A percentile compares a stretch with the other conserved stretches of the same genome.
phyloP scores from a whole-genome alignment of 2,797 vertebrate species.

The Tragopan temminckii region DNA sequence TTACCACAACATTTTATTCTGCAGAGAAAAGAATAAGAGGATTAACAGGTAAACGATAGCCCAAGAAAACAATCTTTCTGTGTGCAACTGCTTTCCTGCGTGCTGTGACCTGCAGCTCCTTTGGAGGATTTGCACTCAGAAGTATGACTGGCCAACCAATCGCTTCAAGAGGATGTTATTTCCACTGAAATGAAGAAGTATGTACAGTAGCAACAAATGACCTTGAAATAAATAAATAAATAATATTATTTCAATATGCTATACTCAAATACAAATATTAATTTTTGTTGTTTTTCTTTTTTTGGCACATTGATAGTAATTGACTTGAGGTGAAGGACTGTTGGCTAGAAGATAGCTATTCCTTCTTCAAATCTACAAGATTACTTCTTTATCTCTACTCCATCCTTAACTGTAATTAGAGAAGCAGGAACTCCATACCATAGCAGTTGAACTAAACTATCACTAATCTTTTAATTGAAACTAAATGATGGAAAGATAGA shows the following conservation, averaged over 20 bases:
- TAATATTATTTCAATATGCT: not conserved
- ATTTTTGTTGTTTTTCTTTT: not conserved
- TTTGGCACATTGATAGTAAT: not conserved
- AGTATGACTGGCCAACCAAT: not conserved
- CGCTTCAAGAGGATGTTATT: not conserved
- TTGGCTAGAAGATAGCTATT: not conserved
- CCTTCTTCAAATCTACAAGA: not conserved
- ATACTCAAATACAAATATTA: not conserved
- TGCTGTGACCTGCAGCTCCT: not conserved
- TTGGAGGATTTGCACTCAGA: constrained; percentile 4
- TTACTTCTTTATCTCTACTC: constrained; percentile 21
- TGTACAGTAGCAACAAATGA: not conserved
- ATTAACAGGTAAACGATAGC: constrained; percentile 19
- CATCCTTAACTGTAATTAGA: constrained; percentile 23
- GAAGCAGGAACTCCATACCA: not conserved
- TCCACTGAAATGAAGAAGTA: not conserved
- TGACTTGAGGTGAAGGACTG: rapidly evolving
- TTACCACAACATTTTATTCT: not conserved
- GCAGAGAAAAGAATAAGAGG: constrained; percentile 30
- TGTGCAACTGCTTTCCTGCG: not conserved
- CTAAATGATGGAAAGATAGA: constrained; percentile 57
- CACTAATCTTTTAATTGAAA: constrained; percentile 80
- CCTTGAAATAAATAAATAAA: not conserved
- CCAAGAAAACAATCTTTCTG: constrained; percentile 16
- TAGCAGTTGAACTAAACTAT: not conserved